A percentile compares a stretch with the other conserved stretches of the same genome.
These are phyloP conservation scores for Pristionchus entomophagus DNA, from an alignment of 2,888 invertebrate species.

Conservation along the genomic window DNA sequence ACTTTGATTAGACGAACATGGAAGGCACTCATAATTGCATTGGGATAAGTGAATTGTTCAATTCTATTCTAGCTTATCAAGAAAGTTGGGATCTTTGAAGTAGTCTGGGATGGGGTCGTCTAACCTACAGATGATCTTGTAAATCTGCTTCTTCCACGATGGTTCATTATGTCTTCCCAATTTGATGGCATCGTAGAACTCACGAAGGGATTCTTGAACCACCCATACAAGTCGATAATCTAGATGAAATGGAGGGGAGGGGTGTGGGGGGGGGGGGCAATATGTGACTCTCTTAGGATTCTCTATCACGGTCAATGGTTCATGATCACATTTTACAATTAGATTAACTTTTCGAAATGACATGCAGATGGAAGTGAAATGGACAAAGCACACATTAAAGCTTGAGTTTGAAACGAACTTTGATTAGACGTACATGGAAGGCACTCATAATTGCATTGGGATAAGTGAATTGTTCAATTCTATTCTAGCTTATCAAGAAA, in stretches of 20 bases:
- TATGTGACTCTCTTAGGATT: background rate
- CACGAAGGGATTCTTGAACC: constrained; percentile 95
- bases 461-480: background rate
- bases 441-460: background rate
- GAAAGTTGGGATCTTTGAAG: constrained; percentile 99
- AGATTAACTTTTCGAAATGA: background rate
- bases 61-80: constrained; percentile 81
- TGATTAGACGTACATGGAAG: background rate
- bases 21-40: background rate
- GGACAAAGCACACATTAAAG: background rate
- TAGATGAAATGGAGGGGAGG: too few relatives aligned
- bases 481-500: constrained; percentile 86
- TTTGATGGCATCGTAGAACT: constrained; percentile 98
- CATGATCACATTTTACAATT: background rate
- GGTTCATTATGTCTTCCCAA: constrained; percentile 97
- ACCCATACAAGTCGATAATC: constrained; percentile 88
- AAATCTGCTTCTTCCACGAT: constrained; percentile 99
- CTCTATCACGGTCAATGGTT: background rate
- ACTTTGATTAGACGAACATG: background rate
- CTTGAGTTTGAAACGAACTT: background rate
- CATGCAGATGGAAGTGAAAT: background rate
- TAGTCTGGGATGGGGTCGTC: constrained; percentile 99
- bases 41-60: too few relatives aligned
- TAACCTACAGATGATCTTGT: constrained; percentile 98
- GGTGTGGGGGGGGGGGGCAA: too few relatives aligned